Base-by-base conservation (phyloP, 2,113 vertebrate species). In the Bolborhynchus lineola region DNA sequence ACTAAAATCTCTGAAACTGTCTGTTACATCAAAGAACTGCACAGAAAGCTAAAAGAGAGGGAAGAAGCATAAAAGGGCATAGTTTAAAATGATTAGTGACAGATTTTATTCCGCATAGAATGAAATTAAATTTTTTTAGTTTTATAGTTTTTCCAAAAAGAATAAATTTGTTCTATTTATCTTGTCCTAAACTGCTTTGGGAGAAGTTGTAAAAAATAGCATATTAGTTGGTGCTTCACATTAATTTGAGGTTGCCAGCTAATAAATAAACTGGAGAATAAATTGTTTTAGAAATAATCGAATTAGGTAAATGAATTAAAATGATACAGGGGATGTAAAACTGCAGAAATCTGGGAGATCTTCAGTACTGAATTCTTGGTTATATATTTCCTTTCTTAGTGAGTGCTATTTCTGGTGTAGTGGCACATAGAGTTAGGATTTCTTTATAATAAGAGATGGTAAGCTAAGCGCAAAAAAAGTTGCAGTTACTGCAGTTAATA, bases 61-160 rank as follows among this genome's bases (percentile, higher is more conserved):
- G 98, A 98, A 97, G 98, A 98, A 98, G 98, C 99, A 99, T 99
- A 99, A 99, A 99, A 99, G 98, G 99, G 99, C 99, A 99, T 99
- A 99, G 99, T 99, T 99, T 99, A 99, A 99, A 99, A 99, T 99
- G 98, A 99, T 99, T 99, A 99, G 98, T 99, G 99, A 99, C 99
- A 99, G 98, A 98, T 99, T 98, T 98, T 98, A 99, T 99, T 98
- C 98, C 93, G 92, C 98, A 97, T 97, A 98, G 97, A 97, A 98
- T 97, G 98, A 97, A 98, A 98, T 96, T 97, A 97, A 98, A 98
- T 98, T 98, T 98, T 97, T 98, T 97, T 90, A 97, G 95, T 98
- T 98, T 98, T 97, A 64, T 96, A 70, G 91, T 97, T 95, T 96
- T 95, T 92, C 50, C 42, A 63, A 93, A 96, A 96, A 92, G 92